A percentile compares a stretch with the other conserved stretches of the same genome.
Conservation (phyloP, 2,797 vertebrate species). For the Crenichthys baileyi region DNA sequence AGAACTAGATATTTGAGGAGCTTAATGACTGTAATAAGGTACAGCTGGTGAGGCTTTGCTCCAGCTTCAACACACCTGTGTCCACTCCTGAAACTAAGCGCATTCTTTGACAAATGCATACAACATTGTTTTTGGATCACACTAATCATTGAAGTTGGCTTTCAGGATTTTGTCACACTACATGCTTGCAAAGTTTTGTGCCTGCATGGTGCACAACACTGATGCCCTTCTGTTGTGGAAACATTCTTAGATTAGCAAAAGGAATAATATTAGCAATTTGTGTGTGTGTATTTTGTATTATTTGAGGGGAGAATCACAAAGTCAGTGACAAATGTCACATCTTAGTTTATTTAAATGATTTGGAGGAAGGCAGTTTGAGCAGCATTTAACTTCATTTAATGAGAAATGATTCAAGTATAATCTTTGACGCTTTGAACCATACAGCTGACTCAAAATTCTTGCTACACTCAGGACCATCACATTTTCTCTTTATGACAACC, state of each 20-base stretch:
- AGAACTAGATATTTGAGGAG: neutral
- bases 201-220: neutral
- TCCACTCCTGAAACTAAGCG: conserved; percentile 1
- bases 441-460: neutral
- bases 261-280: neutral
- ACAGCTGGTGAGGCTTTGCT: conserved; percentile 7
- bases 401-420: neutral
- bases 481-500: neutral
- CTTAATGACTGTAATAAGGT: conserved; percentile 4
- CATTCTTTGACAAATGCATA: neutral
- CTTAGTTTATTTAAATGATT: neutral
- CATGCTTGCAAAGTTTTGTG: neutral
- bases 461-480: no score
- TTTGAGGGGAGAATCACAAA: neutral
- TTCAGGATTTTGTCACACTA: neutral
- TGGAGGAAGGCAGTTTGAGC: neutral
- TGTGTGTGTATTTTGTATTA: neutral
- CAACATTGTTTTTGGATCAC: neutral
- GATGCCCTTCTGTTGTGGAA: neutral
- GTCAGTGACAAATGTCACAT: neutral
- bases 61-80: conserved; percentile 7
- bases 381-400: neutral
- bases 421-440: neutral
- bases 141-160: neutral
- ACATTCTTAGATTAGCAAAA: neutral